phyloP scores from a whole-genome alignment of 2,797 vertebrate species.

The Poecilia velifera region DNA sequence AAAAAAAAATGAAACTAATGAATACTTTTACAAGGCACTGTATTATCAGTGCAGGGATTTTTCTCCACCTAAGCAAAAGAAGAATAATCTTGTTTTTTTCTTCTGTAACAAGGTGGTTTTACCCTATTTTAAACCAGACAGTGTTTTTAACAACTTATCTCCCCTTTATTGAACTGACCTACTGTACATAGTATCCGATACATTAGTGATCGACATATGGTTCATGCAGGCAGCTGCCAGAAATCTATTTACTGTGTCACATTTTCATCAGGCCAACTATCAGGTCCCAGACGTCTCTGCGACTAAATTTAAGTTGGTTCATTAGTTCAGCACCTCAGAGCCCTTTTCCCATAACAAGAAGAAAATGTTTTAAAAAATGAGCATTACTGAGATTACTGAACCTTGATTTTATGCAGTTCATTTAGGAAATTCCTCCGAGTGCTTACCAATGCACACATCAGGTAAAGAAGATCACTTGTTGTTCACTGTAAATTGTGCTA shows the following conservation, averaged over 20 bases:
- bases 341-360: not conserved
- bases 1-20: not conserved
- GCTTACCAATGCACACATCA: slow-evolving; percentile 23
- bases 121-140: no score
- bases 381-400: not conserved
- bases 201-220: not conserved
- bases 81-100: not conserved
- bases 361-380: not conserved
- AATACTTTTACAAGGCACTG: not conserved
- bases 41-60: no score
- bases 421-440: slow-evolving; percentile 22
- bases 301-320: not conserved
- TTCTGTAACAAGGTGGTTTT: no score
- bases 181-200: not conserved
- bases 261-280: not conserved
- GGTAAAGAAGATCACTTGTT: slow-evolving; percentile 33
- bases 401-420: slow-evolving; percentile 2
- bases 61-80: not conserved
- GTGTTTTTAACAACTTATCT: not conserved
- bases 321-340: not conserved
- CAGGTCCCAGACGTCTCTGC: not conserved
- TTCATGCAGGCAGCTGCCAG: not conserved
- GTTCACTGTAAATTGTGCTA: slow-evolving; percentile 35
- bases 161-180: not conserved
- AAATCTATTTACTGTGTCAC: not conserved